Evolutionary conservation across 2,797 vertebrate species (phyloP), one percentile per base, ranked within the genome.

Genomic region (Hipposideros larvatus): DNA sequence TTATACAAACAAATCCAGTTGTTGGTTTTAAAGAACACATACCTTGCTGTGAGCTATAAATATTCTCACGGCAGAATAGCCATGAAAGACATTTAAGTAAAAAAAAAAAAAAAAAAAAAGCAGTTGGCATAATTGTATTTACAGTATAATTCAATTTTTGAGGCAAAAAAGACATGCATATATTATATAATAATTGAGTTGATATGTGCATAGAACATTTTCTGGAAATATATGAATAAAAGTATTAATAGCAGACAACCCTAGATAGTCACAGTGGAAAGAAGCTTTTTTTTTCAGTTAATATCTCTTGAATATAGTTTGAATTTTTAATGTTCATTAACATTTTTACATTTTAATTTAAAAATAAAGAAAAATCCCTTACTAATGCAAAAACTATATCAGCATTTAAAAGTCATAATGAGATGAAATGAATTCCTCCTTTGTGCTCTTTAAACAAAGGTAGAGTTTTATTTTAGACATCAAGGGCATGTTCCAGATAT

Each of bases 401-500:
- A 77, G 96, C 73, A 78, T 82, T 92, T 94, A 82, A 71, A 92
- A 95, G 57, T 92, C 63, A 80, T 51, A 43, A 41, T 55, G 34
- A 89, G 70, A 84, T 87, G 19, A 75, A 93, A 75, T 75, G 24
- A 88, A 78, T 46, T 48, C 75, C 91, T 91, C 28, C 26, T 91
- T 61, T 87, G 22, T 34, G 14, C 71, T 92, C 57, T 77, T 87
- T 80, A 95, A 86, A 95, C 46, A 91, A 92, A 91, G 57, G 26
- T 74, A 63, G 13, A 34, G 82, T 78, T 90, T 92, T 90, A 93
- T 90, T 95, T 94, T 82, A 70, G 66, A 74, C 28, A 74, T 94
- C 55, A 79, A 97, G 59, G 74, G n/a, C 63, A 83, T 66, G 75
- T 86, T 83, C 43, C 53, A 83, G 77, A 71, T 75, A 41, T 75